These are phyloP conservation scores for Cervus canadensis DNA, from an alignment of 2,113 vertebrate genomes.

Conservation along the genomic window DNA sequence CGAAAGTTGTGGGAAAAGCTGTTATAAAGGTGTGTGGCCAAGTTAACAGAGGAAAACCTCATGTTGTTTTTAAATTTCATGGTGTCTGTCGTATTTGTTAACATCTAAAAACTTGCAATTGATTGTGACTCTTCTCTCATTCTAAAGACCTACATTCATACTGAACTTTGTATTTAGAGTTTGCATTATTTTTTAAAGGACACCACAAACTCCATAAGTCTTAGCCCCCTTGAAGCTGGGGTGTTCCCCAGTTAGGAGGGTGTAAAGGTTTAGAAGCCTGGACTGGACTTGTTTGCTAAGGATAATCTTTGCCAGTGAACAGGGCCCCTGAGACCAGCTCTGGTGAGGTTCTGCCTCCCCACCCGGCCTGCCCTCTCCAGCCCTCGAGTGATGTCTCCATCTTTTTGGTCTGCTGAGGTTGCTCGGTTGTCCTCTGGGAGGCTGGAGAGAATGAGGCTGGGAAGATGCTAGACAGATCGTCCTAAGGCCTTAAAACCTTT, in stretches of 20 bases:
- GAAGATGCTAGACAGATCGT: neutral
- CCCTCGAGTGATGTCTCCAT: accelerated
- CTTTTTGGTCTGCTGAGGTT: neutral
- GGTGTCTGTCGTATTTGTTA: neutral
- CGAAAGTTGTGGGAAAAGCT: neutral
- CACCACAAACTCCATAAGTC: neutral
- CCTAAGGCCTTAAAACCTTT: neutral
- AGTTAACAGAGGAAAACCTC: accelerated
- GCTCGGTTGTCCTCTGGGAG: neutral
- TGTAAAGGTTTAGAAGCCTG: no score
- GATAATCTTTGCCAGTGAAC: neutral
- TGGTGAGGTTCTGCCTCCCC: neutral
- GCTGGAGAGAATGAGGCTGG: neutral
- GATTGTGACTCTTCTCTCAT: neutral
- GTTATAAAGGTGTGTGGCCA: accelerated
- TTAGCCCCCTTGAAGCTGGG: neutral
- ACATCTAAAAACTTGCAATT: neutral
- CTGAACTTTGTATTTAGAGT: neutral
- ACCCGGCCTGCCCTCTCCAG: neutral
- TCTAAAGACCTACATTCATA: neutral
- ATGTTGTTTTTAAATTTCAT: no score
- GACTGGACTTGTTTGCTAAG: neutral
- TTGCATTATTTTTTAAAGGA: neutral
- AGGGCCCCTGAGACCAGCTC: neutral
- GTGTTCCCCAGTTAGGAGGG: neutral